These are phyloP conservation scores for Drosophila arawakana DNA, from an alignment of 1,140 invertebrate genomes.

Conservation along the genomic window DNA sequence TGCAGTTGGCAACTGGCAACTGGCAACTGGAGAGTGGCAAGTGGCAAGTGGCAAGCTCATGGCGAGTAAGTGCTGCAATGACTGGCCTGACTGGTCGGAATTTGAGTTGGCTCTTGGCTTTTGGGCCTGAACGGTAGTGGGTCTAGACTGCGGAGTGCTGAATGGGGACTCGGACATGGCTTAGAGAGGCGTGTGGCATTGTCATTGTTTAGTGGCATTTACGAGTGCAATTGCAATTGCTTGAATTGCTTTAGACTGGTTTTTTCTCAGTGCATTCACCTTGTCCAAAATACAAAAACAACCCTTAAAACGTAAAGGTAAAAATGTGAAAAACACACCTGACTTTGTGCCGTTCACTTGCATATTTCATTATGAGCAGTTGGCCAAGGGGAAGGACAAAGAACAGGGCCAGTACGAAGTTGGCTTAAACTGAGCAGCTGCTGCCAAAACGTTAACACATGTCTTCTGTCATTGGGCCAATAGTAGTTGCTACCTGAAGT, in stretches of 20 bases:
- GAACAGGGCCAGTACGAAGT: not conserved
- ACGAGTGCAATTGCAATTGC: conserved; percentile 52
- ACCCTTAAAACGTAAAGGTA: not conserved
- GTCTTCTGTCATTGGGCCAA: conserved; percentile 23
- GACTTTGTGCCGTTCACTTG: conserved; percentile 49
- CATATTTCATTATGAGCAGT: conserved; percentile 39
- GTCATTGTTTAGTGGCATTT: conserved; percentile 66
- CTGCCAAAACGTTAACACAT: conserved; percentile 40
- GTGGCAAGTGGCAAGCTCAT: conserved; percentile 56
- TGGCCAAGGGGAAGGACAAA: conserved; percentile 14
- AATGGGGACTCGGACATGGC: conserved; percentile 6
- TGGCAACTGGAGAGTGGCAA: conserved; percentile 12
- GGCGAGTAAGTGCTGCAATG: conserved; percentile 70
- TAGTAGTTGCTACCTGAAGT: conserved; percentile 35
- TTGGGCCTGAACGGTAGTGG: conserved; percentile 15
- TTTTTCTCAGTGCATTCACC: conserved; percentile 68
- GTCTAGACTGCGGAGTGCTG: not conserved
- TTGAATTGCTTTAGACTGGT: conserved; percentile 61
- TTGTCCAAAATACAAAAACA: conserved; percentile 52
- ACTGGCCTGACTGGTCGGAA: conserved; percentile 69
- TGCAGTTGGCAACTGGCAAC: conserved; percentile 26
- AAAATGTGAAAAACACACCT: conserved; percentile 54
- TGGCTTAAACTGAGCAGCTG: conserved; percentile 34
- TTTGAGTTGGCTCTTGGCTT: conserved; percentile 27
- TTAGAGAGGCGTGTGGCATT: conserved; percentile 47